A percentile compares a stretch with the other conserved stretches of the same genome.
Evolutionary conservation across 2,113 vertebrate species (phyloP).

Genomic region (Naja naja): DNA sequence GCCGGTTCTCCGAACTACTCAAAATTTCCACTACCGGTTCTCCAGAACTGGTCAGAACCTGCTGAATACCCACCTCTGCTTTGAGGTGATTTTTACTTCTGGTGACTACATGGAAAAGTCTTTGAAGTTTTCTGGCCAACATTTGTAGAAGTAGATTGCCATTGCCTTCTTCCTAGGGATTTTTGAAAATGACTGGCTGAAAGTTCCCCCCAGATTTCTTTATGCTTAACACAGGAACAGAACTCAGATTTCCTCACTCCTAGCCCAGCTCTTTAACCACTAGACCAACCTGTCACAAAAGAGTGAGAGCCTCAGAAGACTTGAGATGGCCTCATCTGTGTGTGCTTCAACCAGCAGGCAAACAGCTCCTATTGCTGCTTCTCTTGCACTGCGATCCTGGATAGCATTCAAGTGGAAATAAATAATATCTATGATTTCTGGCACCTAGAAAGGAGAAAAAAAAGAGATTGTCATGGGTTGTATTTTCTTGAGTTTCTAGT

Average conservation of each 20-base stretch:
- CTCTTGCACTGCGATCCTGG: not conserved
- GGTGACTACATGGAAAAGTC: not conserved
- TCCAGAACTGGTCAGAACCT: too few relatives aligned
- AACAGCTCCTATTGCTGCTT: slow-evolving; percentile 5
- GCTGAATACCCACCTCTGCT: too few relatives aligned
- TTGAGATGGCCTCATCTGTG: not conserved
- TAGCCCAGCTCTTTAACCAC: not conserved
- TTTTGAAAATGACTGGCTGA: not conserved
- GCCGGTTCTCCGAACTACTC: too few relatives aligned
- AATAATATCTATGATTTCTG: slow-evolving; percentile 20
- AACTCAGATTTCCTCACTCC: not conserved
- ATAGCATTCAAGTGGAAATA: slow-evolving; percentile 35
- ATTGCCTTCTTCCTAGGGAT: not conserved
- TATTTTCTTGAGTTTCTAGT: slow-evolving; percentile 20
- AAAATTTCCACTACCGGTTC: too few relatives aligned
- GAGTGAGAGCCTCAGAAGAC: not conserved
- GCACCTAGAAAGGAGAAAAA: not conserved
- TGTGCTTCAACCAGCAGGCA: slow-evolving; percentile 5
- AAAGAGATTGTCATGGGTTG: not conserved
- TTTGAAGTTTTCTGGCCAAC: not conserved
- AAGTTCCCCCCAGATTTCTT: not conserved
- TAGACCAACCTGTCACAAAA: not conserved
- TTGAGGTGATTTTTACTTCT: not conserved
- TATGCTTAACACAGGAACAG: not conserved
- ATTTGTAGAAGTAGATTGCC: not conserved